These are phyloP conservation scores for Pangasius sanitwongsei DNA, from an alignment of 2,797 vertebrate species.

Conservation along the genomic window DNA sequence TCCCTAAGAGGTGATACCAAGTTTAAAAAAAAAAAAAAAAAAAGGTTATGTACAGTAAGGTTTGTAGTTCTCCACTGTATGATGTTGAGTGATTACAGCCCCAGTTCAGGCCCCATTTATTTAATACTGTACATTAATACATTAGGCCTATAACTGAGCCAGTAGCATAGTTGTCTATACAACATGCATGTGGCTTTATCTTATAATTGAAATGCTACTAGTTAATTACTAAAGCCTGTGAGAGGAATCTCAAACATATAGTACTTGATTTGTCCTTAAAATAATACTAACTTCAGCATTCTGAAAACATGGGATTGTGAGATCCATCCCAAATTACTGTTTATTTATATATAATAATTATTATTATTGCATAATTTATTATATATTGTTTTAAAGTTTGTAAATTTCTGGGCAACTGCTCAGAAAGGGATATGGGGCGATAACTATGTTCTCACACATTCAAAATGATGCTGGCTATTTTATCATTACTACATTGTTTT, in stretches of 20 bases:
- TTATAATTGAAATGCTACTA: not conserved
- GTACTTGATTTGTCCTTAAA: not conserved
- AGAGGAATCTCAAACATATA: not conserved
- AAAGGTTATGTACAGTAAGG: not conserved
- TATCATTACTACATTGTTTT: slow-evolving; percentile 35
- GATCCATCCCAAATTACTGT: not conserved
- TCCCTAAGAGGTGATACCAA: too few species aligned
- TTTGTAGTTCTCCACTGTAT: not conserved
- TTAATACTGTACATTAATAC: not conserved
- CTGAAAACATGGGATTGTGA: not conserved
- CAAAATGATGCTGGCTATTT: slow-evolving; percentile 27
- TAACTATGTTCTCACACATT: slow-evolving; percentile 38
- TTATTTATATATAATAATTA: too few species aligned
- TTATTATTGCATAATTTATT: too few species aligned
- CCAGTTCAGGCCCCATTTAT: not conserved
- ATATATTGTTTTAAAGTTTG: too few species aligned
- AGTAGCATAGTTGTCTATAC: not conserved
- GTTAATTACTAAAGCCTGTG: not conserved
- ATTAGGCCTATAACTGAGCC: not conserved
- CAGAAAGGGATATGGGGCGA: not conserved
- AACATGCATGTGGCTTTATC: not conserved
- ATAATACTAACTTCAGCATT: not conserved
- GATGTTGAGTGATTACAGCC: not conserved
- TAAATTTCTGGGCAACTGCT: not conserved
- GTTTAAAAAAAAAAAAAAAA: not conserved